These are phyloP conservation scores for Nephrotoma guestfalica DNA, from an alignment of 2,888 invertebrate species.

Conservation along the genomic window DNA sequence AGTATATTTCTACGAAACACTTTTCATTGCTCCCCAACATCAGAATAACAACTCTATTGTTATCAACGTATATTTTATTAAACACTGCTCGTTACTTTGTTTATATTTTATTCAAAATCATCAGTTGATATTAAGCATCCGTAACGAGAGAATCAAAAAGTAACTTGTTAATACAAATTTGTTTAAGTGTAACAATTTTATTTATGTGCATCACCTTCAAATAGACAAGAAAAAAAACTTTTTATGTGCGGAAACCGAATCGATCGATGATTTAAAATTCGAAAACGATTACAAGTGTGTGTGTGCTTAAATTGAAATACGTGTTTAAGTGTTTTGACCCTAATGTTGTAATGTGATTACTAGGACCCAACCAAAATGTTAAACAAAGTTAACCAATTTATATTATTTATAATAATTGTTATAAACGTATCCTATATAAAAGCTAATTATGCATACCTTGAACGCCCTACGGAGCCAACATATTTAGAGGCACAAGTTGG, in stretches of 20 bases:
- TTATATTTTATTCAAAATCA: background rate
- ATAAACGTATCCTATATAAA: background rate
- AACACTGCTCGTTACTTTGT: background rate
- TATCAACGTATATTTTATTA: background rate
- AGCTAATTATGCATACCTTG: background rate
- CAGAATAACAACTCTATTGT: background rate
- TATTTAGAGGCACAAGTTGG: slow-evolving; percentile 32
- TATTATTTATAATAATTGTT: background rate
- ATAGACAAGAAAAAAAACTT: background rate
- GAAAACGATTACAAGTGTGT: background rate
- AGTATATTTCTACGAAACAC: background rate
- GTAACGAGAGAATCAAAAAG: background rate
- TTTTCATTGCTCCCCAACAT: background rate
- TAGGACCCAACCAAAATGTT: background rate
- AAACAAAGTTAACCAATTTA: background rate
- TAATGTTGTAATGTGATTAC: background rate
- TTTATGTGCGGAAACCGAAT: background rate
- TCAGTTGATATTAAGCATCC: background rate
- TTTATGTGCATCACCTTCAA: background rate
- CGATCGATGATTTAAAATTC: background rate
- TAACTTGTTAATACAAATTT: background rate
- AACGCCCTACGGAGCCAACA: slow-evolving; percentile 13
- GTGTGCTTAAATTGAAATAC: background rate
- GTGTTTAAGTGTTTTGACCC: background rate
- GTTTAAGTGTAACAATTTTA: background rate